Base-by-base conservation (phyloP, 1,140 invertebrate genomes). In the Drosophila nannoptera region DNA sequence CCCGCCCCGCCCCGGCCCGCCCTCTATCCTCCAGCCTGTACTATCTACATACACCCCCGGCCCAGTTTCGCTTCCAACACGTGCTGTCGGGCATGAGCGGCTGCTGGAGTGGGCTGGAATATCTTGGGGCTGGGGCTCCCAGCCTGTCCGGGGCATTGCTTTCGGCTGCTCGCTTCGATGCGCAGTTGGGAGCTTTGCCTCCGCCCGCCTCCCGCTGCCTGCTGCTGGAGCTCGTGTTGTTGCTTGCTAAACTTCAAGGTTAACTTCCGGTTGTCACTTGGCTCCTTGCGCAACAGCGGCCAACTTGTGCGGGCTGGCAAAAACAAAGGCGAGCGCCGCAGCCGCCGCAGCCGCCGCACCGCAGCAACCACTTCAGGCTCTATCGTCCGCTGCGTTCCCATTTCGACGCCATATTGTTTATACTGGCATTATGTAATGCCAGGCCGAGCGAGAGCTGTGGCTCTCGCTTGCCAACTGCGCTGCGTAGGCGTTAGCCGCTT, bases 181-280 rank as follows among this genome's bases (percentile, higher is more conserved):
- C 75, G 78, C 72, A 83, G 75, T 75, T 83, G 65, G 22, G 40
- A 55, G 43, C 45, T 69, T 62, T 52, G 33, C 29, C 22, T 7
- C 35, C 63, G 58, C 38, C 33, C 42, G 48, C 66, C 59, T 62
- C 29, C 45, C 46, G 22, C 9, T 9, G 9, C n/a, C n/a, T 40
- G 6, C 42, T 45, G 48, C 9, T 50, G 32, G 11, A n/a, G 48
- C 4, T 50, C 9, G 6, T 33, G 31, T 32, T 33, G 16, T 31
- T 43, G 16, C 45, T 62, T 54, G 74, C 63, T 36, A 61, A 75
- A 78, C 81, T 80, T 84, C 81, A 84, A 84, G 81, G 81, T 84
- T 86, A 84, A 77, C 81, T 72, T 78, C 70, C 75, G 62, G 45
- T 59, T 60, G 69, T 67, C 55, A 67, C 50, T 53, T 55, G 40